Evolutionary conservation across 2,797 vertebrate genomes (phyloP).

Genomic region (Toxotes lorentzi): DNA sequence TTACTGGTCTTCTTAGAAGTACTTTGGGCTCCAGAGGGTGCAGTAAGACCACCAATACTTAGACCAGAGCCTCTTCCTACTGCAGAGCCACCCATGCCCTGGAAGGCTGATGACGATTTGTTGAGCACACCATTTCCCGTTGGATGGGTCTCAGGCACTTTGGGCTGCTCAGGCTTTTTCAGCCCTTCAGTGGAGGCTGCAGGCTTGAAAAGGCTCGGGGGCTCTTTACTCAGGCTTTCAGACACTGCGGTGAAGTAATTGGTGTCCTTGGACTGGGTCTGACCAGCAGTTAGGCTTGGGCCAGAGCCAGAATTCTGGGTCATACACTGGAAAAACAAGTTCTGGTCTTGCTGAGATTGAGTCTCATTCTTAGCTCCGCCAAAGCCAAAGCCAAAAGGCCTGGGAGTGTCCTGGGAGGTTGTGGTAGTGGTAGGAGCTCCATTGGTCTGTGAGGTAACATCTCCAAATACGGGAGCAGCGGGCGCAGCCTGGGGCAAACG

Average conservation of each 20-base stretch:
- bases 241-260: slow-evolving; percentile 95
- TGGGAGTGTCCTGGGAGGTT: slow-evolving; percentile 87
- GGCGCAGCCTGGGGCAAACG: slow-evolving; percentile 73
- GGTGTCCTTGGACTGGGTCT: slow-evolving; percentile 89
- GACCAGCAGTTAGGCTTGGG: slow-evolving; percentile 77
- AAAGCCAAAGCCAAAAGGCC: slow-evolving; percentile 92
- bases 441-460: slow-evolving; percentile 89
- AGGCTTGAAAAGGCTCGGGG: slow-evolving; percentile 89
- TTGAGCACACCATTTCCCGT: slow-evolving; percentile 88
- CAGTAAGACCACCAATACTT: slow-evolving; percentile 56
- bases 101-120: slow-evolving; percentile 91
- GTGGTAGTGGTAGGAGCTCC: slow-evolving; percentile 79
- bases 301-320: slow-evolving; percentile 89
- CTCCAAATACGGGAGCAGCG: slow-evolving; percentile 87
- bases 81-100: slow-evolving; percentile 74
- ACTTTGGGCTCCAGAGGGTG: slow-evolving; percentile 63
- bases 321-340: slow-evolving; percentile 99
- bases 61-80: slow-evolving; percentile 69
- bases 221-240: slow-evolving; percentile 90
- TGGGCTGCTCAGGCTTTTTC: slow-evolving; percentile 86
- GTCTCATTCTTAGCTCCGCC: slow-evolving; percentile 84
- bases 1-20: slow-evolving; percentile 73
- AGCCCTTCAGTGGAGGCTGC: slow-evolving; percentile 79
- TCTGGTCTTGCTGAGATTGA: slow-evolving; percentile 89
- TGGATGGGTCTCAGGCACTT: slow-evolving; percentile 88